Conservation (phyloP, 2,797 vertebrate species). For the Apodemus agrarius region DNA sequence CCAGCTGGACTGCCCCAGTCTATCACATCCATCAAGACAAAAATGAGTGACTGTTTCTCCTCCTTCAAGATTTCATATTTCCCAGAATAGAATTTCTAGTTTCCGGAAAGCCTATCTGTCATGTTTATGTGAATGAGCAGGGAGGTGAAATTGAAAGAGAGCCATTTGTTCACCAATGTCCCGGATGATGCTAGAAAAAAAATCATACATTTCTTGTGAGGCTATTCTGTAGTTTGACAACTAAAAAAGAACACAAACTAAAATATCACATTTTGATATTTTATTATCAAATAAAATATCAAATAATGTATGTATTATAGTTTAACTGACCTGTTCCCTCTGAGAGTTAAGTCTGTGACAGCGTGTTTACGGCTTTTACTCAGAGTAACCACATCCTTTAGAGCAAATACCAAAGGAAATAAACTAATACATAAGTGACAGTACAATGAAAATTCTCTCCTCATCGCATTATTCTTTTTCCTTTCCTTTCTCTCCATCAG, state of each 20-base stretch:
- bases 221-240: neutral
- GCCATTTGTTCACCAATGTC: neutral
- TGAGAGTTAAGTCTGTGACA: neutral
- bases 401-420: slow-evolving; percentile 36
- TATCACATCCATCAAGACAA: neutral
- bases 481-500: neutral
- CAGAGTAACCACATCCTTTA: neutral
- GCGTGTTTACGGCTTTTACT: neutral
- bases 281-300: no score
- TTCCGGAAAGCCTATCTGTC: neutral
- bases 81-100: slow-evolving; percentile 26
- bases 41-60: neutral
- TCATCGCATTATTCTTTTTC: neutral
- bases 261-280: neutral
- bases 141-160: neutral
- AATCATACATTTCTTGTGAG: neutral
- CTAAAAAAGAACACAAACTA: neutral
- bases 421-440: neutral
- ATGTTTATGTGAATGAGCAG: neutral
- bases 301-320: neutral
- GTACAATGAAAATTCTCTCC: neutral
- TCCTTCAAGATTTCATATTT: neutral
- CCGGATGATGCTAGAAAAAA: neutral
- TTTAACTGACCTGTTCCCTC: neutral
- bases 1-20: neutral